Evolutionary conservation across 2,797 vertebrate species (phyloP).

Genomic region (Siniperca scherzeri): DNA sequence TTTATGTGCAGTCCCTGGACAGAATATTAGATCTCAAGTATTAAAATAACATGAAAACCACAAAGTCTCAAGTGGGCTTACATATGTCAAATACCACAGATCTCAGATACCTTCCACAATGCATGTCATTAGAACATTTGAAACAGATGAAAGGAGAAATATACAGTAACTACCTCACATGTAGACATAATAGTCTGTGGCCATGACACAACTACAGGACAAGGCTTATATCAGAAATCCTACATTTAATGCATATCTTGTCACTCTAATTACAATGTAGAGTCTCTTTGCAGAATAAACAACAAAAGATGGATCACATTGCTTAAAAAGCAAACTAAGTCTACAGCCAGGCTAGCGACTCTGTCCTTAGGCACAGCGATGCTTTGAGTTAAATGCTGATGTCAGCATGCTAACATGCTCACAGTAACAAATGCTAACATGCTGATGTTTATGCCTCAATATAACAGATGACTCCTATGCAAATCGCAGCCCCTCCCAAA

Average conservation of each 20-base stretch:
- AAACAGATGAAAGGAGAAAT: constrained; percentile 32
- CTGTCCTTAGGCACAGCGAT: neutral
- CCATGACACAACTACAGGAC: neutral
- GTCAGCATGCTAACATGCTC: no score
- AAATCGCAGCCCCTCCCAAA: no score
- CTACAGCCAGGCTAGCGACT: neutral
- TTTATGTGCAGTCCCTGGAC: constrained; percentile 30
- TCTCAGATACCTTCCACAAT: constrained; percentile 31
- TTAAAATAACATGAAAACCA: constrained; percentile 58
- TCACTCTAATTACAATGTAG: constrained; percentile 7
- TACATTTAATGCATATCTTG: neutral
- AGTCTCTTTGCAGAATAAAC: neutral
- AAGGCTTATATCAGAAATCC: constrained; percentile 13
- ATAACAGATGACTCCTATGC: no score
- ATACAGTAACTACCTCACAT: constrained; percentile 11
- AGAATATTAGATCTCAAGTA: constrained; percentile 49
- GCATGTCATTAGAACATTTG: constrained; percentile 34
- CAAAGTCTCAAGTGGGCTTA: constrained; percentile 39
- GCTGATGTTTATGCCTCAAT: no score
- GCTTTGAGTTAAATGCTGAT: no score
- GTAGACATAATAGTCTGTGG: neutral
- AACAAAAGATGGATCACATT: neutral
- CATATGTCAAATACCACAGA: constrained; percentile 42
- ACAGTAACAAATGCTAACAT: no score
- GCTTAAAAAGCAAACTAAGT: neutral